These are phyloP conservation scores for Chrysaora quinquecirrha DNA, from an alignment of 30 jellyfish, hydroid and myxozoan genomes.

Conservation along the genomic window DNA sequence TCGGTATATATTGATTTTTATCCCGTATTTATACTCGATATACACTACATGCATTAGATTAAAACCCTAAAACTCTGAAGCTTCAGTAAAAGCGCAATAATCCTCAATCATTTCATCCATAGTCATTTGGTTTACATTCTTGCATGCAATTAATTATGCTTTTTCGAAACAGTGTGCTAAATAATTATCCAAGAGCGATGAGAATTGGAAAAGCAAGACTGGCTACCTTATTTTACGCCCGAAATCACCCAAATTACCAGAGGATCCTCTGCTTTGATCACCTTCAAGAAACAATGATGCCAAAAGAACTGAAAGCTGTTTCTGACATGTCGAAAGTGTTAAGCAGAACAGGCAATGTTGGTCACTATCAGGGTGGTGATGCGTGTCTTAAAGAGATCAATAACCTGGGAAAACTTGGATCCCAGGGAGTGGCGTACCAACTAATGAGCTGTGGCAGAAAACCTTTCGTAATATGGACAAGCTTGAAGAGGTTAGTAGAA, in stretches of 20 bases:
- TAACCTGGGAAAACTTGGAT: no score
- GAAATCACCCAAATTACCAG: neutral
- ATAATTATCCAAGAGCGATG: neutral
- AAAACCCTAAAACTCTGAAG: no score
- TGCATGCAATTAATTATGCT: conserved; percentile 12
- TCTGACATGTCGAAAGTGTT: neutral
- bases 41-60: no score
- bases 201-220: neutral
- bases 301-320: neutral
- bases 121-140: neutral
- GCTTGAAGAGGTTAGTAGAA: no score
- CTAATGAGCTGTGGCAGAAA: no score
- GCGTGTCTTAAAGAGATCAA: no score
- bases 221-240: neutral
- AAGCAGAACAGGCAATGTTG: neutral
- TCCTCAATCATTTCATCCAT: neutral
- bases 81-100: neutral
- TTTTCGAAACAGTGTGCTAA: neutral
- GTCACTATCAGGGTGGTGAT: no score
- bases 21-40: no score
- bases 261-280: neutral
- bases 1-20: no score
- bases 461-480: no score
- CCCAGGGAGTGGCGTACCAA: no score
- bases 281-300: neutral